These are phyloP conservation scores for Mesorhabditis spiculigera DNA, from an alignment of 2,888 invertebrate species.

Conservation along the genomic window DNA sequence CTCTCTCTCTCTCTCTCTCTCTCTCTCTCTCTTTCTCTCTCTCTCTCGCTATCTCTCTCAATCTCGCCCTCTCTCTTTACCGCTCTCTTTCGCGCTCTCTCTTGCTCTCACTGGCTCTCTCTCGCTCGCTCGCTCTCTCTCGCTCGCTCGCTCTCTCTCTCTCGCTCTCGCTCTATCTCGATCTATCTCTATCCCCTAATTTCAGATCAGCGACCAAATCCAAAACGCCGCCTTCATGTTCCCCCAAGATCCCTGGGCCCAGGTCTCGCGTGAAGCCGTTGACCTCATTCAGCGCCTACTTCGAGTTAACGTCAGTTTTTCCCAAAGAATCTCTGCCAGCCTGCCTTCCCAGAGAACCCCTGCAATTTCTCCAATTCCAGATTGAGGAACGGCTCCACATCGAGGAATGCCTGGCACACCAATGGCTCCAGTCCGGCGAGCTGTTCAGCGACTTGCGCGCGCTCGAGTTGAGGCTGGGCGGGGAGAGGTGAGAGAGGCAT, in stretches of 20 bases:
- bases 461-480: conserved; percentile 45
- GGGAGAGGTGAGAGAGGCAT: conserved; percentile 16
- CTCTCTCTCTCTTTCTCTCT: conserved; percentile 63
- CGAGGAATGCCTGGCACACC: conserved; percentile 53
- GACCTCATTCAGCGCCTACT: conserved; percentile 93
- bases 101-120: too few relatives aligned
- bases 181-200: not conserved
- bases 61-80: too few relatives aligned
- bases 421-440: conserved; percentile 53
- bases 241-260: conserved; percentile 94
- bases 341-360: not conserved
- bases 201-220: conserved; percentile 95
- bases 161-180: not conserved
- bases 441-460: conserved; percentile 46
- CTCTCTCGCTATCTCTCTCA: too few relatives aligned
- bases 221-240: conserved; percentile 99
- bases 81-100: too few relatives aligned
- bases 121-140: too few relatives aligned
- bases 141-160: not conserved
- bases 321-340: not conserved
- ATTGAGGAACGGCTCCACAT: conserved; percentile 55
- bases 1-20: not conserved
- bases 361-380: conserved; percentile 28
- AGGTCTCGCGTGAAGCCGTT: conserved; percentile 87
- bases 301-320: conserved; percentile 69